Conservation (phyloP, 2,113 vertebrate genomes). For the Numenius arquata region DNA sequence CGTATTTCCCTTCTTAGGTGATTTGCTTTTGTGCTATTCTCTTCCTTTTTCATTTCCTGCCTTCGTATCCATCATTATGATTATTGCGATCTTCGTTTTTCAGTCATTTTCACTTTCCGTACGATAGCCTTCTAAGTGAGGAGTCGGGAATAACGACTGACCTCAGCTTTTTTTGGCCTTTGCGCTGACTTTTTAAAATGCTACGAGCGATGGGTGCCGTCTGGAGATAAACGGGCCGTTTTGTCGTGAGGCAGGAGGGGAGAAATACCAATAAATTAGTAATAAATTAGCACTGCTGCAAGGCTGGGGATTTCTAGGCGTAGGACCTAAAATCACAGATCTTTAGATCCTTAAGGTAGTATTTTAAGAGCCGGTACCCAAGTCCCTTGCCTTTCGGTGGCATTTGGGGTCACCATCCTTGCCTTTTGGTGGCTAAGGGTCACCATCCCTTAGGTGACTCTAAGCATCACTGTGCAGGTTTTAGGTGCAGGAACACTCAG, state of each 20-base stretch:
- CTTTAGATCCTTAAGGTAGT: not conserved
- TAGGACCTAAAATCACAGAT: not conserved
- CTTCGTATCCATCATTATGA: accelerated
- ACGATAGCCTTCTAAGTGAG: not conserved
- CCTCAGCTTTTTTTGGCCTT: not conserved
- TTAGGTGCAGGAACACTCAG: not conserved
- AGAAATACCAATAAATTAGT: not conserved
- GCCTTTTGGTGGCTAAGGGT: too few relatives aligned
- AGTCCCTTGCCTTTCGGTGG: not conserved
- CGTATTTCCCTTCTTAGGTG: constrained; percentile 42
- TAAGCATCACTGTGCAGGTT: not conserved
- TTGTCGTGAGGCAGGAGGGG: not conserved
- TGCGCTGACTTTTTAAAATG: not conserved
- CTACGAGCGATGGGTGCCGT: accelerated
- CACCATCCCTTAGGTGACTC: not conserved
- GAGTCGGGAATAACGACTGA: not conserved
- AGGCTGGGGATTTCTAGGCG: not conserved
- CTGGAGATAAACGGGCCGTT: not conserved
- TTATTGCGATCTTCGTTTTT: not conserved
- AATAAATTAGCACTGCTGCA: not conserved
- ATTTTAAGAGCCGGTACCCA: too few relatives aligned
- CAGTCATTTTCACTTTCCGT: not conserved
- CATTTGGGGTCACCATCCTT: too few relatives aligned
- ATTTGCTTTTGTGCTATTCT: not conserved
- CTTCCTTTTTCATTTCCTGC: not conserved